A percentile compares a stretch with the other conserved stretches of the same genome.
Conservation (phyloP, 2,797 vertebrate genomes). For the Sebastes paucispinis region DNA sequence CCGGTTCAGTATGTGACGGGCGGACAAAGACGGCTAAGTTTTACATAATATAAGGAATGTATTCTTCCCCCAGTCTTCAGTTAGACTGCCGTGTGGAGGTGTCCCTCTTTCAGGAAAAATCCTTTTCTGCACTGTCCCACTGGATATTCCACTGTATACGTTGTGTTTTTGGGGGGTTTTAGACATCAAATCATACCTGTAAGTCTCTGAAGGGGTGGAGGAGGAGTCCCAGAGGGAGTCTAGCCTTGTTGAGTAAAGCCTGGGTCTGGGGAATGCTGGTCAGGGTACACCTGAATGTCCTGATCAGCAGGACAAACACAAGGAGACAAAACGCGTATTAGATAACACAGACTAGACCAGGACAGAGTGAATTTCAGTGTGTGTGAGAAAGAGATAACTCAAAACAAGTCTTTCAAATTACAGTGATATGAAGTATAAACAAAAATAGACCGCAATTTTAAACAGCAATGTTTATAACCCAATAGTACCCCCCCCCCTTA, state of each 20-base stretch:
- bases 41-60: neutral
- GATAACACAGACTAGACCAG: neutral
- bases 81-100: neutral
- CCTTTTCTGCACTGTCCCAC: no score
- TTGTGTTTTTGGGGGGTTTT: neutral
- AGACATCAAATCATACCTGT: slow-evolving; percentile 80
- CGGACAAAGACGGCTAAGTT: neutral
- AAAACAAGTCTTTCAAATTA: neutral
- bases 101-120: neutral
- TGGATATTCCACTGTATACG: neutral
- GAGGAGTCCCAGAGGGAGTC: slow-evolving; percentile 94
- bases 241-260: slow-evolving; percentile 94
- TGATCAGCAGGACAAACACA: slow-evolving; percentile 61
- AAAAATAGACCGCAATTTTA: neutral
- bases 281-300: slow-evolving; percentile 94
- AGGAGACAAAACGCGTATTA: neutral
- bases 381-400: no score
- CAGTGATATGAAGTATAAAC: neutral
- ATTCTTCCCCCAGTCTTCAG: neutral
- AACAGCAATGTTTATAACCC: neutral
- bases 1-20: neutral
- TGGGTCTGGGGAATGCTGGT: slow-evolving; percentile 95
- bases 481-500: no score
- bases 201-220: slow-evolving; percentile 97
- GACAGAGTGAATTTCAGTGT: neutral